Evolutionary conservation across 1,140 invertebrate genomes (phyloP).

Genomic region (Neotoxoptera formosana): DNA sequence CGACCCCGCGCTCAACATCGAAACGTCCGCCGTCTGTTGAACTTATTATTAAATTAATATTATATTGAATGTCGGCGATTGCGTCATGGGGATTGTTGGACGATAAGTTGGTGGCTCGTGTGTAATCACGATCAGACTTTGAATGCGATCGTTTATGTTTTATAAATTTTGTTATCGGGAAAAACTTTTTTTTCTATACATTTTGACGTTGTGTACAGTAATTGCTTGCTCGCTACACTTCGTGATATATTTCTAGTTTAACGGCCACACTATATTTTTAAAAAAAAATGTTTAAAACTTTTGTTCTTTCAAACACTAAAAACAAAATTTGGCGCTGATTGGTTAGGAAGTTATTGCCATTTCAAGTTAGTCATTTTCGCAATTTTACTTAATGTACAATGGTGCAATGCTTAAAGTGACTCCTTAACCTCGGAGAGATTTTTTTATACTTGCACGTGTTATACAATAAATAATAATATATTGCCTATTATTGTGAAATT

Average conservation of each 20-base stretch:
- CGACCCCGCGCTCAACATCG: not conserved
- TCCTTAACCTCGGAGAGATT: no score
- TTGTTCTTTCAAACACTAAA: no score
- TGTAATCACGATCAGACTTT: not conserved
- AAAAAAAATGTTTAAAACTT: no score
- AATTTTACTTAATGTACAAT: not conserved
- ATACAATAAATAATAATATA: no score
- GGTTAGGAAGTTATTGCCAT: not conserved
- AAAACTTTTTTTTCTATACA: not conserved
- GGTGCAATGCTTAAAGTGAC: no score
- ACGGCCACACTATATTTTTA: fast-evolving
- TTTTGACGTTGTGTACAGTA: not conserved
- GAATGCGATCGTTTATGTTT: not conserved
- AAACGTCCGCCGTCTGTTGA: not conserved
- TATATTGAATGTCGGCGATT: not conserved
- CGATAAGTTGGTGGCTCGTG: not conserved
- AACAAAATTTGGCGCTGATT: not conserved
- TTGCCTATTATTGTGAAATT: no score
- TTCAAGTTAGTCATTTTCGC: not conserved
- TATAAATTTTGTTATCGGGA: not conserved
- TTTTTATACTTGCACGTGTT: no score
- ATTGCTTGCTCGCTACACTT: not conserved
- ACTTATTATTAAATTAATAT: not conserved
- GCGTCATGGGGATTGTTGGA: not conserved
- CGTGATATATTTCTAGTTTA: not conserved